Evolutionary conservation across 92 coral and sea anemone genomes (phyloP).

Genomic region (Parazoanthus darwini): DNA sequence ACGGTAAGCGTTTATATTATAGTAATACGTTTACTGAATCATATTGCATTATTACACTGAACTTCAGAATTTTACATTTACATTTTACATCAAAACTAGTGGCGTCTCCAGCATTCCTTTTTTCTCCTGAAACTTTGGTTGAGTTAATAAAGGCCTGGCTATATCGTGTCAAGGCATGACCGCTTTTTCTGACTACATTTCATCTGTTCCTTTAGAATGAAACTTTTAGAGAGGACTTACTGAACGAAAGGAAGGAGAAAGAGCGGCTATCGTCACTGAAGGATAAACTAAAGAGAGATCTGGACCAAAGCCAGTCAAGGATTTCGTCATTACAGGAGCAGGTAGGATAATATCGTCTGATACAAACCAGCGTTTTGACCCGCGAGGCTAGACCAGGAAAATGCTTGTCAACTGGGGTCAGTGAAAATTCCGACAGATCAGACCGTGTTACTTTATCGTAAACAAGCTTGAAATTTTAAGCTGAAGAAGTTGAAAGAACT

Average conservation of each 20-base stretch:
- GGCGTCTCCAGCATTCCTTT: too few species aligned
- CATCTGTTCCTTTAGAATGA: slow-evolving; percentile 64
- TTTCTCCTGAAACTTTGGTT: background rate
- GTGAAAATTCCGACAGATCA: background rate
- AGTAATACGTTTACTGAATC: too few species aligned
- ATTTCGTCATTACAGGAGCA: slow-evolving; percentile 96
- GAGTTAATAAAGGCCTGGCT: background rate
- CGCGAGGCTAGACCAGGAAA: background rate
- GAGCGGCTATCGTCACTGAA: slow-evolving; percentile 86
- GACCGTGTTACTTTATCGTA: background rate
- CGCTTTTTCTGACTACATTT: background rate
- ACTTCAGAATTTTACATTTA: too few species aligned
- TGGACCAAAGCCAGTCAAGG: slow-evolving; percentile 88
- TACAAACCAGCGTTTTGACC: background rate
- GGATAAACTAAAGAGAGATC: slow-evolving; percentile 92
- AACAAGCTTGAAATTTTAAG: background rate
- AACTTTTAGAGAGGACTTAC: slow-evolving; percentile 79
- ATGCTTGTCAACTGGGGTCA: slow-evolving; percentile 11
- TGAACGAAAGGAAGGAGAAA: slow-evolving; percentile 93
- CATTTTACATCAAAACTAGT: too few species aligned
- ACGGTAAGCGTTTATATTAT: too few species aligned
- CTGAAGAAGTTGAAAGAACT: background rate
- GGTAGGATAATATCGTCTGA: slow-evolving; percentile 45
- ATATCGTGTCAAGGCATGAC: background rate
- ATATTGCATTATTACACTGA: too few species aligned